A percentile compares a stretch with the other conserved stretches of the same genome.
Conservation (phyloP, 2,113 vertebrate genomes). For the Catharus bicknelli region DNA sequence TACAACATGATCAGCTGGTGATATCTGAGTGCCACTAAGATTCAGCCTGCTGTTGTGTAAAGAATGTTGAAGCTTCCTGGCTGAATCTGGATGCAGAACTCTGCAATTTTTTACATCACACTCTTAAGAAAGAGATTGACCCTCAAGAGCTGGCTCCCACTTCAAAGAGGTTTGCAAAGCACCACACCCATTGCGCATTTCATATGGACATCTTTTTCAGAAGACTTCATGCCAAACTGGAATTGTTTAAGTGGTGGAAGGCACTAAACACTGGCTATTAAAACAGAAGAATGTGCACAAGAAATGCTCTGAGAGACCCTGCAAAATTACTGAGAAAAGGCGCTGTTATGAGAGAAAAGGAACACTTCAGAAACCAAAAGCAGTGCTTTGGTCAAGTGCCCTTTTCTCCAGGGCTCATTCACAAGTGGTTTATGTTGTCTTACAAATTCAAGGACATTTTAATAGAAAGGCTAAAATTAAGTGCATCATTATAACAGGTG, state of each 20-base stretch:
- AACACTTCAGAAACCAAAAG: background rate
- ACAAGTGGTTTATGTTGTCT: accelerated
- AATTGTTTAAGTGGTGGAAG: background rate
- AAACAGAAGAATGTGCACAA: background rate
- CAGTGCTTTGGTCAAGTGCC: background rate
- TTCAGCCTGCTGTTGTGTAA: background rate
- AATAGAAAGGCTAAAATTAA: background rate
- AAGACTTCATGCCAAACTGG: background rate
- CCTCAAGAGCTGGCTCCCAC: background rate
- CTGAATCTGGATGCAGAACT: background rate
- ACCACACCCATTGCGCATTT: background rate
- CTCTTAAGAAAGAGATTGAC: background rate
- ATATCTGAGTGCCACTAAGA: background rate
- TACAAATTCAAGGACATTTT: background rate
- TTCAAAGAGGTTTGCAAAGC: accelerated
- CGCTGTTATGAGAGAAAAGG: accelerated
- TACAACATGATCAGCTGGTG: background rate
- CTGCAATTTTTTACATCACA: background rate
- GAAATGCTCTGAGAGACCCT: background rate
- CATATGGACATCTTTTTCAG: background rate
- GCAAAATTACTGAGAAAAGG: background rate
- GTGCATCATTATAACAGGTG: background rate
- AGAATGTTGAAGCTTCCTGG: background rate
- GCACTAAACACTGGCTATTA: accelerated
- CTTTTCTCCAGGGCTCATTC: background rate